These are phyloP conservation scores for Myiagra hebetior DNA, from an alignment of 2,113 vertebrate species.

Conservation along the genomic window DNA sequence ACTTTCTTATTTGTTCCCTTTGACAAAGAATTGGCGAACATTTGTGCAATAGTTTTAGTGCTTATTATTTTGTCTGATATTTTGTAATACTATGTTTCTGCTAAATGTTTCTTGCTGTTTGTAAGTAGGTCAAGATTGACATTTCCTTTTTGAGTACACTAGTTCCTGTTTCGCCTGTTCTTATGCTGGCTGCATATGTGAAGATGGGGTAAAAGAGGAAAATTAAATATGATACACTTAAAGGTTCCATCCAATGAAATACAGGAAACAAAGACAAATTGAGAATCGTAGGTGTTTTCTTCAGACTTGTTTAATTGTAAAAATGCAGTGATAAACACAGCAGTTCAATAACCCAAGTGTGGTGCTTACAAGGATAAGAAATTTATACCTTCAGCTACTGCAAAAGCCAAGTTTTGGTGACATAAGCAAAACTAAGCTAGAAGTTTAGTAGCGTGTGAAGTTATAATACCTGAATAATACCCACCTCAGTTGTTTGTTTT, in stretches of 20 bases:
- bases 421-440: conserved; percentile 40
- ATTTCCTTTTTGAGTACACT: background rate
- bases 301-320: background rate
- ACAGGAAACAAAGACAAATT: background rate
- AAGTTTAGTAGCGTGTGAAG: conserved; percentile 29
- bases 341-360: background rate
- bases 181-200: background rate
- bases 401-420: background rate
- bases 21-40: background rate
- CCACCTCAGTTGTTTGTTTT: background rate
- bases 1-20: background rate
- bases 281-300: background rate
- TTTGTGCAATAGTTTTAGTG: background rate
- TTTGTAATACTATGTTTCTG: background rate
- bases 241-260: background rate
- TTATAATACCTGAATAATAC: conserved; percentile 46
- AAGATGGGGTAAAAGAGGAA: background rate
- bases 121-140: background rate
- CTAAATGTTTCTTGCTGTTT: background rate
- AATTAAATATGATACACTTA: background rate
- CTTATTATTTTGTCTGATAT: background rate
- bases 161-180: background rate
- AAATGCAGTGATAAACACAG: background rate
- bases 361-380: background rate
- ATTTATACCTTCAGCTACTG: background rate